Base-by-base conservation (phyloP, 2,888 invertebrate genomes). In the Oegoconia quadripuncta region DNA sequence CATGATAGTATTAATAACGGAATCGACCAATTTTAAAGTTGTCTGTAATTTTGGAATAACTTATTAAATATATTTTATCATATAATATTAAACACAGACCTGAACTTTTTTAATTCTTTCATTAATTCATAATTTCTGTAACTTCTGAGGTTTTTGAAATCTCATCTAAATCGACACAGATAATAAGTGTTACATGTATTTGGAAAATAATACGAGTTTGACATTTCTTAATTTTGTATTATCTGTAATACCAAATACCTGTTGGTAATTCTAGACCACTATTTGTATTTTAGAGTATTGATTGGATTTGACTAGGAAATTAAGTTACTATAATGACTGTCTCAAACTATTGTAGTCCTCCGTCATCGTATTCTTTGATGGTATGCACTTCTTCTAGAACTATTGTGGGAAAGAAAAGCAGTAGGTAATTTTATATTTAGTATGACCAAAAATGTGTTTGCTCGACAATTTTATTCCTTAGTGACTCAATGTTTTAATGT, bases 81-180 rank as follows among this genome's bases (percentile, higher is more conserved):
- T n/a, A n/a, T n/a, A n/a, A n/a, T n/a, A n/a, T n/a, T n/a, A n/a
- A n/a, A n/a, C n/a, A n/a, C n/a, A n/a, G n/a, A n/a, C n/a, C n/a
- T n/a, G n/a, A n/a, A n/a, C n/a, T n/a, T n/a, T n/a, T n/a, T n/a
- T n/a, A n/a, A n/a, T n/a, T n/a, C n/a, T n/a, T n/a, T n/a, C n/a
- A n/a, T n/a, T n/a, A n/a, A n/a, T n/a, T n/a, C n/a, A n/a, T n/a
- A n/a, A 38, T 38, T 41, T 39, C 8, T 27, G 46, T 49, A 51
- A 54, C 41, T 50, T 46, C 26, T n/a, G 66, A 66, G 64, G 53
- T 70, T 69, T 60, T 12, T 27, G 33, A 52, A 68, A 70, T 62
- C 64, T 66, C 65, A 46, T 43, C 18, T 39, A 40, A n/a, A 37
- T 47, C 36, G 39, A 30, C 34, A 37, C 35, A 31, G 29, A 41